A percentile compares a stretch with the other conserved stretches of the same genome.
Conservation (phyloP, 2,797 vertebrate genomes). For the Cyprinodon diabolis region DNA sequence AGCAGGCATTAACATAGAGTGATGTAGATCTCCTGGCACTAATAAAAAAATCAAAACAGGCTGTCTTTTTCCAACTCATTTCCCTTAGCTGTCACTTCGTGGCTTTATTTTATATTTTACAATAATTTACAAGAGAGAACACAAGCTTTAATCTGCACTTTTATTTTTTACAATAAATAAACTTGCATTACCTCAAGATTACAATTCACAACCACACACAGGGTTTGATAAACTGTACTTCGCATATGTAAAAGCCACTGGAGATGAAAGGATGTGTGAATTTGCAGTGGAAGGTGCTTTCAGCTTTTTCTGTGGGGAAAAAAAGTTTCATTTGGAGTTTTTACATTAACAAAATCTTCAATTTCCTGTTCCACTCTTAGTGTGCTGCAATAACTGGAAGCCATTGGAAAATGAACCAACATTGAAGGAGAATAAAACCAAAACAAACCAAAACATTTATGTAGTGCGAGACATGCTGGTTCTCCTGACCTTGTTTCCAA, state of each 20-base stretch:
- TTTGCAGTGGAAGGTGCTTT: neutral
- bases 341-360: neutral
- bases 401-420: too few relatives aligned
- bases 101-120: neutral
- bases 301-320: neutral
- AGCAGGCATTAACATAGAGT: neutral
- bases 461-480: neutral
- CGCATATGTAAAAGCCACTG: conserved; percentile 45
- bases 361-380: neutral
- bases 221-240: conserved; percentile 49
- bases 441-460: neutral
- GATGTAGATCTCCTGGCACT: too few relatives aligned
- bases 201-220: conserved; percentile 79
- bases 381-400: neutral
- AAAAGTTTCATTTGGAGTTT: conserved; percentile 5
- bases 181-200: conserved; percentile 74
- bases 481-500: neutral
- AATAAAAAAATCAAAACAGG: neutral
- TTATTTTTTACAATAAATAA: conserved; percentile 82
- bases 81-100: neutral
- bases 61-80: neutral
- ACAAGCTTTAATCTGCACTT: conserved; percentile 42
- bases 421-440: too few relatives aligned
- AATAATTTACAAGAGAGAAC: neutral
- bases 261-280: conserved; percentile 26